Base-by-base conservation (phyloP, 2,888 invertebrate species). In the Deilephila porcellus region DNA sequence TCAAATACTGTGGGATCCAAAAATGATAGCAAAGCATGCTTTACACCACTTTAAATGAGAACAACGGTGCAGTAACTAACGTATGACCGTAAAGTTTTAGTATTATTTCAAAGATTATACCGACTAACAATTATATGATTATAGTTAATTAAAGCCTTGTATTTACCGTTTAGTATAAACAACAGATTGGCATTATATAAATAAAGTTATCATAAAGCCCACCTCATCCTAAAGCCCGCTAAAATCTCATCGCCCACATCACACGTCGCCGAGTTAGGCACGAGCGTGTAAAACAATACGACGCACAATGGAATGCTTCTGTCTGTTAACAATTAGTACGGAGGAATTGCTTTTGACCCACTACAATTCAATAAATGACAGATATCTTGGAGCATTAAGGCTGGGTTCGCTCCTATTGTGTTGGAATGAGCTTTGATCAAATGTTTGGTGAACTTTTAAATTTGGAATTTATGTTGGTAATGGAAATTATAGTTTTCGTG, bases 271-370 rank as follows among this genome's bases (percentile, higher is more conserved):
- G 80, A 81, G 79, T 82, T 82, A 84, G 81, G 81, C 83, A 81
- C 82, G 83, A 80, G 82, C 81, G 82, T 87, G 90, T 89, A 90
- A 92, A 92, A 92, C 90, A 92, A 92, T 91, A 91, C 88, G 83
- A 81, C 83, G 81, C 84, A 85, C 85, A 86, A 84, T 84, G 85
- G 86, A 84, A 90, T 86, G 84, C 87, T 83, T 87, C 86, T 85
- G 85, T 85, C 85, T 87, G 82, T 78, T 84, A 83, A 88, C 89
- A 91, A 91, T 91, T 91, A 91, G 85, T 85, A 84, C 80, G 85
- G 85, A 87, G 85, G 85, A 83, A 88, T 87, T 88, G 86, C 86
- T 88, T 85, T 83, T 86, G 88, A 90, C 88, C 89, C 80, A 63
- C 60, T 71, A 70, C 52, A 70, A 73, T 73, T 70, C 71, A 73